Base-by-base conservation (phyloP, 2,797 vertebrate genomes). In the Kryptolebias ocellatus region DNA sequence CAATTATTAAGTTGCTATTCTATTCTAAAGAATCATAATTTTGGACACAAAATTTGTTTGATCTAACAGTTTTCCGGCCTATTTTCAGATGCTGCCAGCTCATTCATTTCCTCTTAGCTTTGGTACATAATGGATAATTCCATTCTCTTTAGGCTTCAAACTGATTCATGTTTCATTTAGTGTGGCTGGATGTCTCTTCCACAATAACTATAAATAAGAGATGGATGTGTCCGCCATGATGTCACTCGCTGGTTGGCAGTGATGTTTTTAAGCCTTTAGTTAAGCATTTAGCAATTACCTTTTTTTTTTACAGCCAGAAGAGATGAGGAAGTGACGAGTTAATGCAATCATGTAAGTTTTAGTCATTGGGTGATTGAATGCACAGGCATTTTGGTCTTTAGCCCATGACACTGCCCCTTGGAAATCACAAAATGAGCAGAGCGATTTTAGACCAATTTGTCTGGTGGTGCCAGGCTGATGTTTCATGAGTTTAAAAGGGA, bases 131-230 rank as follows among this genome's bases (percentile, higher is more conserved):
- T 42, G 45, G 46, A 20, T 44, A 52, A 64, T 28, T 52, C 20
- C 28, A 18, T 46, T 46, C 34, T 44, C 6, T 37, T 63, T 45
- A 17, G 18, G 31, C 24, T 56, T 56, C 46, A 56, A 51, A 69
- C 31, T 55, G 16, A 49, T 54, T 53, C 29, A 47, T 60, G 20
- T 16, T 55, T 62, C 34, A 50, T 55, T 62, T 70, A 34, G 20
- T 50, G 20, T 17, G 18, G n/a, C 34, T 50, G 31, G 55, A 59
- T 29, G n/a, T 6, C 5, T 20, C 39, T 29, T 6, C 11, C 6
- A 17, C 46, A 11, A 15, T 11, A 50, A 37, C 53, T 39, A 31
- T 50, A 49, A 45, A 31, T 49, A 50, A 55, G 14, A 53, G 42
- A 60, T 37, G 14, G 39, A 34, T 28, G 5, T 16, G 20, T 42